Conservation (phyloP, 2,113 vertebrate species). For the Leptobrachium leishanense region DNA sequence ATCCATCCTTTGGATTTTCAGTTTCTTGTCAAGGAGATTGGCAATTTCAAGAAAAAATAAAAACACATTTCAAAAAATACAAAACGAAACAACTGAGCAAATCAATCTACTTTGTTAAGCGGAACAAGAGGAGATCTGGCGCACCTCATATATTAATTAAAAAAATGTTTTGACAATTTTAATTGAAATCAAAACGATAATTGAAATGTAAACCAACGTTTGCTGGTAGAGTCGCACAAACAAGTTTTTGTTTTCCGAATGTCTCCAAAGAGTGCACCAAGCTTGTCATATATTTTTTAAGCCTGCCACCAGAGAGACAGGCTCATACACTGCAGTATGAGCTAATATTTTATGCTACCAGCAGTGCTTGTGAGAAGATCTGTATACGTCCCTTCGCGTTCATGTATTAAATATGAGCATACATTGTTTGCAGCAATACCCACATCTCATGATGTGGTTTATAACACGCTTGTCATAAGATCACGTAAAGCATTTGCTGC, state of each 20-base stretch:
- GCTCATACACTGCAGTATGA: not conserved
- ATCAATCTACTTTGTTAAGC: too few relatives aligned
- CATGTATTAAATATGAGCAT: conserved; percentile 21
- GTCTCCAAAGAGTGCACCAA: not conserved
- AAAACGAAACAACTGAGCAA: too few relatives aligned
- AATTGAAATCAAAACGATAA: conserved; percentile 15
- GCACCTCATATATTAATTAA: conserved; percentile 12
- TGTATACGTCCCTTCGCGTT: not conserved
- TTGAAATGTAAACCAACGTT: conserved; percentile 16
- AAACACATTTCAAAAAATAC: too few relatives aligned
- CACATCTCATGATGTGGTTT: conserved; percentile 6
- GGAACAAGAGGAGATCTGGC: too few relatives aligned
- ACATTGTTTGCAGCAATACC: conserved; percentile 12
- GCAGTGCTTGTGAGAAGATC: not conserved
- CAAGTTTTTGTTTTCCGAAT: not conserved
- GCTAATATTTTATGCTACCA: not conserved
- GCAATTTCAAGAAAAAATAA: not conserved
- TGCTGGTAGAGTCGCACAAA: not conserved
- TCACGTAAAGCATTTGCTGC: not conserved
- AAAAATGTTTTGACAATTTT: conserved; percentile 7
- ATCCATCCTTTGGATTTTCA: not conserved
- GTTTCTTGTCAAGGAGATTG: not conserved
- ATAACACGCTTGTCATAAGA: conserved; percentile 23
- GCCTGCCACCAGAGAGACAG: not conserved
- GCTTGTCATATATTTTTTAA: conserved; percentile 11